Evolutionary conservation across 1,140 invertebrate genomes (phyloP).

Genomic region (Psilanteris sp.): DNA sequence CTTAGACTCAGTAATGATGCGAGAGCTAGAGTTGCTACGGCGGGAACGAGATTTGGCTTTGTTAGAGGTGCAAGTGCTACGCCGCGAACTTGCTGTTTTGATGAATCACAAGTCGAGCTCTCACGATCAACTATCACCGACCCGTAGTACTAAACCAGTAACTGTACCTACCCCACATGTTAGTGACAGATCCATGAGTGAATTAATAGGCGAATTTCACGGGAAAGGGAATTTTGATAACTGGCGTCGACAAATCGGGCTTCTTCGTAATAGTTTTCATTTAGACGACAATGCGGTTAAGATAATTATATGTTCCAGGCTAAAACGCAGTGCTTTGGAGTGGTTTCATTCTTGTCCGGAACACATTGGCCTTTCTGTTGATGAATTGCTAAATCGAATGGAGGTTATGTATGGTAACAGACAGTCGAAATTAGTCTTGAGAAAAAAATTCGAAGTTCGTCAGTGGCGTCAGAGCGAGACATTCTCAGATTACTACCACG

Average conservation of each 20-base stretch:
- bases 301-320: background rate
- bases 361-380: background rate
- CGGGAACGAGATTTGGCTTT: background rate
- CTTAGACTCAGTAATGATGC: background rate
- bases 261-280: background rate
- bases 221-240: background rate
- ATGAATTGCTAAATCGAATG: background rate
- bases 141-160: too few relatives aligned
- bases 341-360: conserved; percentile 3
- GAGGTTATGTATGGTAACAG: background rate
- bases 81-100: background rate
- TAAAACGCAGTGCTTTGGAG: background rate
- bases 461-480: background rate
- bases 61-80: background rate
- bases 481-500: conserved; percentile 24
- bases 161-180: too few relatives aligned
- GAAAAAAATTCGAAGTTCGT: background rate
- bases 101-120: too few relatives aligned
- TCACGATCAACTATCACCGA: too few relatives aligned
- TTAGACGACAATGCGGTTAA: background rate
- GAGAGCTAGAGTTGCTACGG: background rate
- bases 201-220: background rate
- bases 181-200: too few relatives aligned
- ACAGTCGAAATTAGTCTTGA: background rate
- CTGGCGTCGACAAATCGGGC: background rate